phyloP scores from a whole-genome alignment of 2,113 vertebrate genomes.

The Myrmecophaga tridactyla region DNA sequence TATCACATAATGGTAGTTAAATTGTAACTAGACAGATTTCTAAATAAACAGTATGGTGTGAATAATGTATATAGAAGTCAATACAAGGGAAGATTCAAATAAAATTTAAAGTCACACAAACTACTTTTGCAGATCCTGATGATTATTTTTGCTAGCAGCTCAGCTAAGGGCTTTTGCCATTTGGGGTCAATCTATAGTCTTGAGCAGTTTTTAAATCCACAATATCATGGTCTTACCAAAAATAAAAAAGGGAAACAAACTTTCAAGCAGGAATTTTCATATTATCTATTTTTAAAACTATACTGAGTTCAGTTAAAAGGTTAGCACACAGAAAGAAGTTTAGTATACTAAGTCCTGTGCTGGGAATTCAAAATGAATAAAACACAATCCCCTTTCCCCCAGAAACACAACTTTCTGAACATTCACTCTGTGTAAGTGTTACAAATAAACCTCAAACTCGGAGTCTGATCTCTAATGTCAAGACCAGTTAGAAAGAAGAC shows the following conservation, averaged over 20 bases:
- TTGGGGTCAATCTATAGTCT: not conserved
- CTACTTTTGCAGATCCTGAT: not conserved
- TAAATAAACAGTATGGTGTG: no score
- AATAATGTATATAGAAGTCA: accelerated
- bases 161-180: not conserved
- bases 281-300: not conserved
- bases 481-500: no score
- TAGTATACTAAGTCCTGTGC: no score
- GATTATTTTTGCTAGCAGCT: not conserved
- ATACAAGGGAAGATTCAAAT: accelerated
- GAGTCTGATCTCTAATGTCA: accelerated
- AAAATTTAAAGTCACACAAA: not conserved
- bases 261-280: not conserved
- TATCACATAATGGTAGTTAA: not conserved
- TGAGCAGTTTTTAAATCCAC: not conserved
- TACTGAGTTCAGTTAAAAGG: not conserved
- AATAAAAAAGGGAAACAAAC: not conserved
- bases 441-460: accelerated
- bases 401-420: no score
- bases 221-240: not conserved
- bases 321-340: not conserved
- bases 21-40: no score
- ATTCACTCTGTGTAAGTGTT: accelerated
- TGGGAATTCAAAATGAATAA: not conserved
- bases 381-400: not conserved